phyloP scores from a whole-genome alignment of 2,797 vertebrate genomes.

The Setipinna tenuifilis region DNA sequence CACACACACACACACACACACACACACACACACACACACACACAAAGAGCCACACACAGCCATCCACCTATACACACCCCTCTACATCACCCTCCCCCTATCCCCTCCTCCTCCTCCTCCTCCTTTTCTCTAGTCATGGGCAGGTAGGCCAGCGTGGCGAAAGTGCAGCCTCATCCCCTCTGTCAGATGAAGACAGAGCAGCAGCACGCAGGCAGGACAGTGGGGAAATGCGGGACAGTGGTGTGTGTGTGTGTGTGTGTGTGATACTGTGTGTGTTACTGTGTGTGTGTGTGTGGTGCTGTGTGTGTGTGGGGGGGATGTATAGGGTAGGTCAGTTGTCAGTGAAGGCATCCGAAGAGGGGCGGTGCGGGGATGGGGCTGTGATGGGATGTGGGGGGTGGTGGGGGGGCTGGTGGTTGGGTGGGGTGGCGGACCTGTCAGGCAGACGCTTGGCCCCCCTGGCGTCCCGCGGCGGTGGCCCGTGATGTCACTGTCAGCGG shows the following conservation, averaged over 20 bases:
- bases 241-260: constrained; percentile 23
- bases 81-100: too few species aligned
- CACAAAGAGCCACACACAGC: too few species aligned
- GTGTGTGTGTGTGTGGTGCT: neutral
- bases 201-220: neutral
- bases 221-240: neutral
- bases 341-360: constrained; percentile 15
- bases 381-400: too few species aligned
- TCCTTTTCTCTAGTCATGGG: neutral
- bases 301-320: too few species aligned
- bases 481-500: constrained; percentile 57
- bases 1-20: too few species aligned
- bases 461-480: constrained; percentile 47
- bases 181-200: constrained; percentile 1
- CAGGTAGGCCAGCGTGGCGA: neutral
- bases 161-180: constrained; percentile 9
- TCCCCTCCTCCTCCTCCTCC: constrained; percentile 20
- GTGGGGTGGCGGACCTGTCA: constrained; percentile 46
- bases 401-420: constrained; percentile 38
- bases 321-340: too few species aligned
- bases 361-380: too few species aligned
- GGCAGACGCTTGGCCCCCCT: constrained; percentile 39
- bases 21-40: too few species aligned
- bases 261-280: neutral
- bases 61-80: too few species aligned